Evolutionary conservation across 2,888 invertebrate species (phyloP), one percentile per base, ranked within the genome.

Genomic region (Tipula helvola): DNA sequence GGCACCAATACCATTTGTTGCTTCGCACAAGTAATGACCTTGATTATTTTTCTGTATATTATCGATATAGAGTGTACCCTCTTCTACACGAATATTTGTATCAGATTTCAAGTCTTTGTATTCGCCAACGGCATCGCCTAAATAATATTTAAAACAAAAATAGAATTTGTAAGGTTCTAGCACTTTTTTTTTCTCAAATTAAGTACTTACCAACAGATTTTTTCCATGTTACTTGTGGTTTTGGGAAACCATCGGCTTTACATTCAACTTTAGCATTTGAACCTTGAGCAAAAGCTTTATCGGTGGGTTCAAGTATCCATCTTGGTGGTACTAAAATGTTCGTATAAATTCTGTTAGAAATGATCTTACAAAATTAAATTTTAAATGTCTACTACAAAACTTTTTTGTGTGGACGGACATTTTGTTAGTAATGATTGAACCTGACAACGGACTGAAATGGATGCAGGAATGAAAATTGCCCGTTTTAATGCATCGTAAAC

Each of bases 201-300:
- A 83, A 3, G 42, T 86, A 88, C 91, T 90, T 93, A 97, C 97
- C 97, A 93, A 97, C 96, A 91, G 97, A 97, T 94, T 96, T 96
- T 93, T 97, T 98, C 98, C 98, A 98, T 89, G 97, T 97, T 86
- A 98, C 97, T 90, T 96, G 95, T 88, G 97, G 97, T 93, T 96
- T 97, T 88, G 97, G 98, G 93, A 97, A 98, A 89, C 98, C 97
- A 93, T 97, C 97, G 91, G 97, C 97, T 93, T 97, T 97, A 92
- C 98, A 98, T 94, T 98, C 97, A 90, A 98, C 96, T 91, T 97
- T 96, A 89, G 97, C 97, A 92, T 97, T 97, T 89, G 97, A 97
- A 89, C 97, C 97, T 93, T 97, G 97, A 88, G 97, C 97, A 92
- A 97, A 97, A 90, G 97, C 97, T 93, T 97, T 97, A 91, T 98